A percentile compares a stretch with the other conserved stretches of the same genome.
Conservation (phyloP, 2,113 vertebrate genomes). For the Vulpes lagopus region DNA sequence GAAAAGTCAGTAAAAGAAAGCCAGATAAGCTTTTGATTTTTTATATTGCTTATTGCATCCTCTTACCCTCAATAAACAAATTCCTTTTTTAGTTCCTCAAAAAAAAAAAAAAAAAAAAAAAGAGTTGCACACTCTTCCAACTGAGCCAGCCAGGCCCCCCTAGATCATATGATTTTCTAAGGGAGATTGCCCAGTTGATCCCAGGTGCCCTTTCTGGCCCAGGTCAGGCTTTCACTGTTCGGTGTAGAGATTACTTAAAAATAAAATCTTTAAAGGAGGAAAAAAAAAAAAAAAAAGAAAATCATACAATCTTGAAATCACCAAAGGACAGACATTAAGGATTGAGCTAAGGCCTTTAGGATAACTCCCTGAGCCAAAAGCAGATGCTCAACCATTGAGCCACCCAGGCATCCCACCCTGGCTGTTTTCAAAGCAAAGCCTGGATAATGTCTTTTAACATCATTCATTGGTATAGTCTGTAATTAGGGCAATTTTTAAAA, state of each 20-base stretch:
- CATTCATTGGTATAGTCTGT: not conserved
- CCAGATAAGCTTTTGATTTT: no score
- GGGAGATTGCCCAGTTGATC: no score
- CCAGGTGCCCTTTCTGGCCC: no score
- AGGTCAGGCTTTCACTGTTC: no score
- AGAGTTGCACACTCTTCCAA: not conserved
- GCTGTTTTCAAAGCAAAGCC: not conserved
- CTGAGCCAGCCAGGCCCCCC: not conserved
- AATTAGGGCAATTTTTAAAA: not conserved
- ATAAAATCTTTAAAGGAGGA: not conserved
- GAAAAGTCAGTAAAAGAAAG: no score
- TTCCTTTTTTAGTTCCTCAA: no score
- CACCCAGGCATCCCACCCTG: not conserved
- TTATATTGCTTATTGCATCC: no score
- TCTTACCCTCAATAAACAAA: no score
- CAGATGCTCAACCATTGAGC: not conserved
- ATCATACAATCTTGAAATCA: not conserved
- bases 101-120: no score
- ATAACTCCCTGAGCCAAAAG: not conserved
- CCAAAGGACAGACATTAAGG: not conserved
- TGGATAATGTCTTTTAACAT: not conserved
- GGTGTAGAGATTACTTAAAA: not conserved
- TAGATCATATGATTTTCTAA: no score
- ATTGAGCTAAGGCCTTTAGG: not conserved
- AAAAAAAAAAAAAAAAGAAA: not conserved